These are phyloP conservation scores for Gallinago nigripennis DNA, from an alignment of 2,797 vertebrate species.

Conservation along the genomic window DNA sequence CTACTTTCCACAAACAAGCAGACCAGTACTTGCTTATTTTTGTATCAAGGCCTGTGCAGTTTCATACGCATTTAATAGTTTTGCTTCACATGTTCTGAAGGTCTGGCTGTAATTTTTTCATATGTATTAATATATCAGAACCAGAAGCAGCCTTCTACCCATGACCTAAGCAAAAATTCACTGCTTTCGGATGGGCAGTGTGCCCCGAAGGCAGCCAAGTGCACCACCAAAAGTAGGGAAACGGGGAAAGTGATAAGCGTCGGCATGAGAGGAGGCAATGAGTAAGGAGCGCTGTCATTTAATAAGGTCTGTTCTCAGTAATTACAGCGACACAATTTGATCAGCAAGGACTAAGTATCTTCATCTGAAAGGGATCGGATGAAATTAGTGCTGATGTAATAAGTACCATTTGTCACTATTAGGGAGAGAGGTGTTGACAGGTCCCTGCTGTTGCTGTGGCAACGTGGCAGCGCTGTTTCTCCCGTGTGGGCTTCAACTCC, in stretches of 20 bases:
- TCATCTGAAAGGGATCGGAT: slow-evolving; percentile 89
- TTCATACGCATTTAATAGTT: neutral
- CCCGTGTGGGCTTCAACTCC: slow-evolving; percentile 27
- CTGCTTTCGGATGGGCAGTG: rapidly evolving
- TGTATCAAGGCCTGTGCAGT: neutral
- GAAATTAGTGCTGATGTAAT: slow-evolving; percentile 95
- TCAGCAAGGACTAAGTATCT: slow-evolving; percentile 92
- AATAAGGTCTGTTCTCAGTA: slow-evolving; percentile 93
- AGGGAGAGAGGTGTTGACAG: slow-evolving; percentile 89
- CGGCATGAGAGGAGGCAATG: slow-evolving; percentile 77
- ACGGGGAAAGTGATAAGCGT: slow-evolving; percentile 69
- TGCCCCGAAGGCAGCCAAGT: neutral
- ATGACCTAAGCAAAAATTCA: neutral
- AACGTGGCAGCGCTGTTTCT: slow-evolving; percentile 61
- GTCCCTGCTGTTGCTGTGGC: slow-evolving; percentile 81
- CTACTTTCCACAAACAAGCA: neutral
- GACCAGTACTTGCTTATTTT: neutral
- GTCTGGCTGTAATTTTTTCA: rapidly evolving
- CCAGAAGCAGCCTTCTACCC: neutral
- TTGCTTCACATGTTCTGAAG: neutral
- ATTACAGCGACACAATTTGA: slow-evolving; percentile 93
- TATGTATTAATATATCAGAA: neutral
- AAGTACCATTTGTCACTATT: slow-evolving; percentile 95
- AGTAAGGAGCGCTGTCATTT: slow-evolving; percentile 83
- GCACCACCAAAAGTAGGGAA: neutral